These are phyloP conservation scores for Crocidura indochinensis DNA, from an alignment of 2,797 vertebrate genomes.

Conservation along the genomic window DNA sequence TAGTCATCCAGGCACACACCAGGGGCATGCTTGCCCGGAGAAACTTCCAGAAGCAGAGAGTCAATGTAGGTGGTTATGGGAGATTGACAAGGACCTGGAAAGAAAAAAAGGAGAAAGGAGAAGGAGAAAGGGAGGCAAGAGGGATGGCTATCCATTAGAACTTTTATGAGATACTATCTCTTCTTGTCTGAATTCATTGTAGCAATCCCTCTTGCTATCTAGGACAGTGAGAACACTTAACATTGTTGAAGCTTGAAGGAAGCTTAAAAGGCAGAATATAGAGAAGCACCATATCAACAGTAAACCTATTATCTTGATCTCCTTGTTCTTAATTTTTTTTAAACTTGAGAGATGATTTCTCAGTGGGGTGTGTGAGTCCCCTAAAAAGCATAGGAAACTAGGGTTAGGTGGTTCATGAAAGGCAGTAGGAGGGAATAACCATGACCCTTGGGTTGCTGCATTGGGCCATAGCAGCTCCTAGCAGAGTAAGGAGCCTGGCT, in stretches of 20 bases:
- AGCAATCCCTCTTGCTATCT: accelerated
- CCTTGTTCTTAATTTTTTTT: background rate
- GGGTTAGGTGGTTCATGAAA: background rate
- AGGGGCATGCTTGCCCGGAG: constrained; percentile 93
- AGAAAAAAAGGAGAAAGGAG: no score
- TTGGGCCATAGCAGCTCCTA: background rate
- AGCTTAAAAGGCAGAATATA: no score
- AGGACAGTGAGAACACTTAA: background rate
- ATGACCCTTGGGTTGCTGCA: background rate
- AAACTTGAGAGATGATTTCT: background rate
- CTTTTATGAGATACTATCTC: background rate
- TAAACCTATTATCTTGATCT: background rate
- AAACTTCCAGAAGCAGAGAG: constrained; percentile 88
- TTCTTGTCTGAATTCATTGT: background rate
- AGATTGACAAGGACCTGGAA: background rate
- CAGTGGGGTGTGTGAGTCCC: background rate
- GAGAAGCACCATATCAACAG: accelerated
- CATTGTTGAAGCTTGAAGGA: background rate
- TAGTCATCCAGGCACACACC: constrained; percentile 94
- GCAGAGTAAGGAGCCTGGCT: background rate
- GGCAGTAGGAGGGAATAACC: background rate
- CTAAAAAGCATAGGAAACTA: background rate
- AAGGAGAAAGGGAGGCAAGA: background rate
- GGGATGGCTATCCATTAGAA: background rate
- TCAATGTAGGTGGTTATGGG: constrained; percentile 87